Conservation (phyloP, 1,140 invertebrate species). For the Dinoponera quadriceps region DNA sequence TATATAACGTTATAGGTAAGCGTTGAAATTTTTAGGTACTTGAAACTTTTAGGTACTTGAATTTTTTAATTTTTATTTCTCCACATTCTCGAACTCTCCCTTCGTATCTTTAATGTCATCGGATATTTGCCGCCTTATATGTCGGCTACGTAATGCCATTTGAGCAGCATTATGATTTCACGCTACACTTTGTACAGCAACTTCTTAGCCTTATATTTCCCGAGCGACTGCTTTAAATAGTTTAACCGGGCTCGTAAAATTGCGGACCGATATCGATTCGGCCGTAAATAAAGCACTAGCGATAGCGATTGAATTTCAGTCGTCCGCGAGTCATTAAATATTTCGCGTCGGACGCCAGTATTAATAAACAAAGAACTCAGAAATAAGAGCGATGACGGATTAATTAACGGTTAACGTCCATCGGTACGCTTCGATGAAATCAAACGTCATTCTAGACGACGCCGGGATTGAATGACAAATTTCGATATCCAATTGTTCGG, state of each 20-base stretch:
- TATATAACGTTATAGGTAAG: too few species aligned
- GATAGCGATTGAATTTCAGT: constrained; percentile 51
- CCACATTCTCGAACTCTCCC: too few species aligned
- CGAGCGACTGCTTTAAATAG: constrained; percentile 42
- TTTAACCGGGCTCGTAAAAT: constrained; percentile 45
- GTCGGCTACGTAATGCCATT: background rate
- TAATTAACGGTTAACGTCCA: constrained; percentile 37
- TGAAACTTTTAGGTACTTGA: background rate
- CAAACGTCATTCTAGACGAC: too few species aligned
- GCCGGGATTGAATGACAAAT: background rate
- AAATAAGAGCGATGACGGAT: constrained; percentile 6
- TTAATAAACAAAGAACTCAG: constrained; percentile 44
- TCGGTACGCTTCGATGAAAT: background rate
- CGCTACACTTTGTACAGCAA: constrained; percentile 19
- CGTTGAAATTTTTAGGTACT: too few species aligned
- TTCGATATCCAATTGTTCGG: constrained; percentile 16
- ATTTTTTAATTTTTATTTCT: background rate
- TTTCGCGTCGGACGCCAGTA: constrained; percentile 4
- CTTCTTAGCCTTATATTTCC: constrained; percentile 26
- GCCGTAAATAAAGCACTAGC: constrained; percentile 46
- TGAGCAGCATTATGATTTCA: constrained; percentile 24
- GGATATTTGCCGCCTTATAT: background rate
- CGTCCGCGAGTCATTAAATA: constrained; percentile 48
- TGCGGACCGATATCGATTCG: constrained; percentile 37
- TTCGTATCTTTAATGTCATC: background rate